These are phyloP conservation scores for Drosophila greeni DNA, from an alignment of 2,888 invertebrate species.

Conservation along the genomic window DNA sequence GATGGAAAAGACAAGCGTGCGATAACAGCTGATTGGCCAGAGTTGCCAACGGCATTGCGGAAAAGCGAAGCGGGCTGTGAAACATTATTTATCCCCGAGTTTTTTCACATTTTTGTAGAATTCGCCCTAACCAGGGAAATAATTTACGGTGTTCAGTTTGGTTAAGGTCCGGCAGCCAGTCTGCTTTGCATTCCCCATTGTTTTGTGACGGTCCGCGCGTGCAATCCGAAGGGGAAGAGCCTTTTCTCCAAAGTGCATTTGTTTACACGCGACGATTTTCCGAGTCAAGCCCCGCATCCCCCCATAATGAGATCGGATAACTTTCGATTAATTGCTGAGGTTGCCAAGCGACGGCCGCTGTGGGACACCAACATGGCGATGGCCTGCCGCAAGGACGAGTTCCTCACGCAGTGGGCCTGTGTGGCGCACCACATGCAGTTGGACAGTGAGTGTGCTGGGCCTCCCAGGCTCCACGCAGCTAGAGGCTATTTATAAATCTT, in stretches of 20 bases:
- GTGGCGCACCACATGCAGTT: constrained; percentile 48
- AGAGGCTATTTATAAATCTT: constrained; percentile 10
- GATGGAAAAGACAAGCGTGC: background rate
- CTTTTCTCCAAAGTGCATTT: constrained; percentile 9
- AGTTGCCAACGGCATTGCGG: background rate
- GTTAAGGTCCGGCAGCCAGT: background rate
- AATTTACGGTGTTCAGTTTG: background rate
- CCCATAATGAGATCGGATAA: constrained; percentile 49
- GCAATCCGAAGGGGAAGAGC: background rate
- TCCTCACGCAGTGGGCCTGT: constrained; percentile 41
- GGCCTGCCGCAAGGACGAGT: constrained; percentile 43
- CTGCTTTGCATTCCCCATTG: background rate
- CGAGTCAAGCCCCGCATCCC: background rate
- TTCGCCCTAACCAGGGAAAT: background rate
- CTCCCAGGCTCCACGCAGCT: background rate
- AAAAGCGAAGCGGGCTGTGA: constrained; percentile 1
- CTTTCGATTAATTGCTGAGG: constrained; percentile 53
- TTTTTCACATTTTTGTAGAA: background rate
- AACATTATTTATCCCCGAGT: background rate
- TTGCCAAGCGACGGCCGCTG: constrained; percentile 47
- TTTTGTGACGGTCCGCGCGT: constrained; percentile 1
- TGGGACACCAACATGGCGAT: constrained; percentile 59
- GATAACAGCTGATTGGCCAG: constrained; percentile 37
- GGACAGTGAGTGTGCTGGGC: constrained; percentile 41
- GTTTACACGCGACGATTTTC: constrained; percentile 48